Conservation (phyloP, 1,140 invertebrate genomes). For the Berghia stephanieae region DNA sequence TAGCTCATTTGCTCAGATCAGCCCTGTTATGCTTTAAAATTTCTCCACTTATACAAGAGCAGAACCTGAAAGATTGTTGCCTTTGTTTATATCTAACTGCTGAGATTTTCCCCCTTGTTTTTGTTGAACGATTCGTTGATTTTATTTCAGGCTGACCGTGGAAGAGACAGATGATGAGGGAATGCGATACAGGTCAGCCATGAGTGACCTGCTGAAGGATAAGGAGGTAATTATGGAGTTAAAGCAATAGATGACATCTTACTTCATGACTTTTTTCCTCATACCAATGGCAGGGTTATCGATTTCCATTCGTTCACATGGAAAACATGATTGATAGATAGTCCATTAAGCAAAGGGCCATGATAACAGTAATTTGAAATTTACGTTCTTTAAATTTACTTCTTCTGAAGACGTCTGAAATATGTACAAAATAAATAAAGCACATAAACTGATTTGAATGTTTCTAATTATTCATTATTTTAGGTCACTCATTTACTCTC, state of each 20-base stretch:
- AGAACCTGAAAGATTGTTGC: background rate
- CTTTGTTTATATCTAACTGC: background rate
- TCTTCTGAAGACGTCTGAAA: background rate
- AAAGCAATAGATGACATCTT: too few relatives aligned
- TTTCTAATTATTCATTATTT: background rate
- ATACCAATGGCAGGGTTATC: too few relatives aligned
- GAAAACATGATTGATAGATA: too few relatives aligned
- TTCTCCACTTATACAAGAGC: background rate
- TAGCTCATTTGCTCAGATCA: too few relatives aligned
- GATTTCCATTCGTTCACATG: too few relatives aligned
- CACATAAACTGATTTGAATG: background rate
- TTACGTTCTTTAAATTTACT: too few relatives aligned
- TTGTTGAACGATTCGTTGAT: slow-evolving; percentile 19
- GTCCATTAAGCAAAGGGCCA: too few relatives aligned
- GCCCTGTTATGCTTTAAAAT: too few relatives aligned
- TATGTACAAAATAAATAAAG: background rate
- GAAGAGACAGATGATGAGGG: slow-evolving; percentile 63
- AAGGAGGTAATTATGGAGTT: slow-evolving; percentile 34
- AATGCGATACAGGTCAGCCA: slow-evolving; percentile 58
- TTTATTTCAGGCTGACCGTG: slow-evolving; percentile 55
- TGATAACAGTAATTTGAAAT: too few relatives aligned
- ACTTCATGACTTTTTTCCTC: background rate
- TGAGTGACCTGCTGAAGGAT: slow-evolving; percentile 58
- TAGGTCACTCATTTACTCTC: background rate
- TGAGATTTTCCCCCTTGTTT: background rate